Base-by-base conservation (phyloP, 2,797 vertebrate genomes). In the Gallinago stenura region DNA sequence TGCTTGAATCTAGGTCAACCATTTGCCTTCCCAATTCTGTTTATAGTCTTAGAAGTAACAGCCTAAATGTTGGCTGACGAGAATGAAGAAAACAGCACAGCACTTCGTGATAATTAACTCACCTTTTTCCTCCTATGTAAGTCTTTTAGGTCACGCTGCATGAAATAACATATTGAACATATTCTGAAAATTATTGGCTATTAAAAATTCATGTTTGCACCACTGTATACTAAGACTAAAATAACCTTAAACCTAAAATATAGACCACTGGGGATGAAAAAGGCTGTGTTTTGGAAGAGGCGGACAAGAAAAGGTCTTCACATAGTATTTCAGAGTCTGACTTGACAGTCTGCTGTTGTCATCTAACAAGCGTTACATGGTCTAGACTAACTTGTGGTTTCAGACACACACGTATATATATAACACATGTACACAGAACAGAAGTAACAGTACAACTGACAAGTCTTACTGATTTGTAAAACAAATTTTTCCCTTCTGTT, bases 1-100 rank as follows among this genome's bases (percentile, higher is more conserved):
- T 72, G 14, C 41, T 78, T 31, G 60, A 94, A 95, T 75, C 43
- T 78, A 84, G 84, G 92, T 91, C 92, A 87, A 56, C 16, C 17
- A 43, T 83, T 77, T 80, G 41, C 28, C 35, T 41, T 91, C 41
- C 19, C 54, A 61, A 39, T 71, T 54, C 75, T 91, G 85, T 80
- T 89, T 77, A 68, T 1, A 87, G 48, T 35, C 50, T 50, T 62
- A 39, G 35, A 41, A 90, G 69, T 41, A 94, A 76, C 79, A 93
- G 28, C 57, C 60, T 58, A 66, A 89, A 9, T 5, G 72, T 4
- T 1, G 4, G 24, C 35, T 73, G 58, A 60, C 39, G 50, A 48
- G 31, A 6, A 69, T 31, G 41, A 85, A 65, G 61, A 30, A 72
- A 89, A 72, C 15, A 88, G n/a, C 56, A 53, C 18, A 79, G 26